These are phyloP conservation scores for Maniola hyperantus DNA, from an alignment of 2,888 invertebrate species.

Conservation along the genomic window DNA sequence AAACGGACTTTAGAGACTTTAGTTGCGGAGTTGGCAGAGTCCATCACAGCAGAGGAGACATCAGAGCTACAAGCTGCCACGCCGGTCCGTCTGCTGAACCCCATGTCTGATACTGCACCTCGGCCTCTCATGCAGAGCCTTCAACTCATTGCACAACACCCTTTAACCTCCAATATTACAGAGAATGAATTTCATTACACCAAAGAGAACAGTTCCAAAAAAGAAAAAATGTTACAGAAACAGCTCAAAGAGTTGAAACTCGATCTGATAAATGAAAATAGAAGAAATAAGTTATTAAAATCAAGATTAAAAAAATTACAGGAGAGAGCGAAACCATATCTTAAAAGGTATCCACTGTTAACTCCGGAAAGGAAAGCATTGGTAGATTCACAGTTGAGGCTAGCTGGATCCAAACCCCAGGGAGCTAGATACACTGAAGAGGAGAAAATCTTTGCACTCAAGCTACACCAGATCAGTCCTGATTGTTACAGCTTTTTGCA, in stretches of 20 bases:
- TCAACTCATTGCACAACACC: not conserved
- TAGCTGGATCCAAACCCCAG: not conserved
- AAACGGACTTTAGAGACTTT: too few relatives aligned
- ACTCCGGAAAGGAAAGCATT: not conserved
- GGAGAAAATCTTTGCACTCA: not conserved
- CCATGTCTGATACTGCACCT: not conserved
- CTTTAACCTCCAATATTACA: not conserved
- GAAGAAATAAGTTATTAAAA: not conserved
- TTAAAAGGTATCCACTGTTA: not conserved
- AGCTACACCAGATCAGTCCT: constrained; percentile 4
- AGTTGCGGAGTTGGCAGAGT: too few relatives aligned
- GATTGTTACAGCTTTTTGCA: not conserved
- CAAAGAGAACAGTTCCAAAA: not conserved
- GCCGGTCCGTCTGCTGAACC: not conserved
- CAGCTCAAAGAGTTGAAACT: not conserved
- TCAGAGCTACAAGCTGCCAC: too few relatives aligned
- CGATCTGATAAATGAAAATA: not conserved
- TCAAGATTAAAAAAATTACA: not conserved
- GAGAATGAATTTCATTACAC: too few relatives aligned
- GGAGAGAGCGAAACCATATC: not conserved
- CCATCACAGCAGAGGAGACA: too few relatives aligned
- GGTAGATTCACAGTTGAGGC: not conserved
- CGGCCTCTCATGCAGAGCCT: not conserved
- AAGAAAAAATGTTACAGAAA: not conserved
- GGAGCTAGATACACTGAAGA: not conserved